Evolutionary conservation across 2,113 vertebrate species (phyloP).

Genomic region (Aegithalos caudatus): DNA sequence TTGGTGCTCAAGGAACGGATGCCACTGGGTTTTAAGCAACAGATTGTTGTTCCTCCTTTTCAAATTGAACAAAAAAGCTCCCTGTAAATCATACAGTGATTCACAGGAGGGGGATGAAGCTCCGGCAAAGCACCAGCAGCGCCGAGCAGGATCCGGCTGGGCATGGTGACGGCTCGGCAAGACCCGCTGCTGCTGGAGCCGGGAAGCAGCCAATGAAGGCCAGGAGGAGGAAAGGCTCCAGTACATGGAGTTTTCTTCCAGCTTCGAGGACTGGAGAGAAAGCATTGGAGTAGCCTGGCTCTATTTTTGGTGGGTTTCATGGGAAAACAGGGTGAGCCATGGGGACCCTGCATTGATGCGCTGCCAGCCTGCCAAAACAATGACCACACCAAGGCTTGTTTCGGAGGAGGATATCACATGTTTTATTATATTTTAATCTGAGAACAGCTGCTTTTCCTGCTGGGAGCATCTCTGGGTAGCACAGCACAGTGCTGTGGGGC

Average conservation of each 20-base stretch:
- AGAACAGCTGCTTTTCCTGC: conserved; percentile 33
- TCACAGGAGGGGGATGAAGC: not conserved
- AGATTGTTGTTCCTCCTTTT: conserved; percentile 12
- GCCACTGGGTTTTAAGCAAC: conserved; percentile 47
- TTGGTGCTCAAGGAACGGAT: conserved; percentile 45
- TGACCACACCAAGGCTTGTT: not conserved
- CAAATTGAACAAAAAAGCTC: not conserved
- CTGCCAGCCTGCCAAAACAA: not conserved
- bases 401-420: conserved; percentile 12
- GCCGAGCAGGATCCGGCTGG: not conserved
- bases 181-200: not conserved
- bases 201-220: not conserved
- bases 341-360: fast-evolving
- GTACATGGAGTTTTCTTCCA: not conserved
- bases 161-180: not conserved
- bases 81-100: not conserved
- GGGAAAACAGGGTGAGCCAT: not conserved
- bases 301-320: not conserved
- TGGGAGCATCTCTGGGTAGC: not conserved
- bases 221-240: not conserved
- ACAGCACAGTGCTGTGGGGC: fast-evolving
- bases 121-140: not conserved
- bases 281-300: fast-evolving
- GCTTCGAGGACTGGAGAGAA: not conserved
- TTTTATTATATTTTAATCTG: conserved; percentile 36